Conservation (phyloP, 2,888 invertebrate species). For the Calameuta pallipes region DNA sequence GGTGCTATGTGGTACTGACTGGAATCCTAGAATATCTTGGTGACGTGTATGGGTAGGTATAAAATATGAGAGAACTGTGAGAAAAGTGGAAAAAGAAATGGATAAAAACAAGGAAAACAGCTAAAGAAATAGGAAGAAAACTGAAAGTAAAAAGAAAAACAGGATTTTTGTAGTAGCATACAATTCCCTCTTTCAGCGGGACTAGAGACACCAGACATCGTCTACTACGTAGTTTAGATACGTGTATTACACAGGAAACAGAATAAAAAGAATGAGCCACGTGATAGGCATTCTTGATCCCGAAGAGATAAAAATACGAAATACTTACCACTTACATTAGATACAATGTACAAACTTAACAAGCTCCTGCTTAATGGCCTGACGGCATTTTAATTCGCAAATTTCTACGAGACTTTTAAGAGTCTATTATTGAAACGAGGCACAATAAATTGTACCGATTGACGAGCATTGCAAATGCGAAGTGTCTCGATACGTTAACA, state of each 20-base stretch:
- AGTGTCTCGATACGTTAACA: not conserved
- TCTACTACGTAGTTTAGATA: not conserved
- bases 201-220: not conserved
- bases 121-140: not conserved
- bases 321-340: not conserved
- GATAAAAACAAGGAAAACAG: not conserved
- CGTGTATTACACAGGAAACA: not conserved
- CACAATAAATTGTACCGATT: constrained; percentile 38
- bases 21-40: not conserved
- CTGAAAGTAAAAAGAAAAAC: not conserved
- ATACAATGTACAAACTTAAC: not conserved
- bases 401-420: constrained; percentile 33
- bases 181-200: not conserved
- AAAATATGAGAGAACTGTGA: not conserved
- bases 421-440: constrained; percentile 28
- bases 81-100: not conserved
- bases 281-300: not conserved
- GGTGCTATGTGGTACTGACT: not conserved
- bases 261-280: not conserved
- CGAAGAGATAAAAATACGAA: not conserved
- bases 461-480: not conserved
- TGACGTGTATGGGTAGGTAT: not conserved
- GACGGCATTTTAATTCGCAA: constrained; percentile 35
- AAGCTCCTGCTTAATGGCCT: constrained; percentile 24
- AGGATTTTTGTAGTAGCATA: not conserved